Evolutionary conservation across 1,140 invertebrate genomes (phyloP), one percentile per base, ranked within the genome.

Genomic region (Drosophila setifemur): DNA sequence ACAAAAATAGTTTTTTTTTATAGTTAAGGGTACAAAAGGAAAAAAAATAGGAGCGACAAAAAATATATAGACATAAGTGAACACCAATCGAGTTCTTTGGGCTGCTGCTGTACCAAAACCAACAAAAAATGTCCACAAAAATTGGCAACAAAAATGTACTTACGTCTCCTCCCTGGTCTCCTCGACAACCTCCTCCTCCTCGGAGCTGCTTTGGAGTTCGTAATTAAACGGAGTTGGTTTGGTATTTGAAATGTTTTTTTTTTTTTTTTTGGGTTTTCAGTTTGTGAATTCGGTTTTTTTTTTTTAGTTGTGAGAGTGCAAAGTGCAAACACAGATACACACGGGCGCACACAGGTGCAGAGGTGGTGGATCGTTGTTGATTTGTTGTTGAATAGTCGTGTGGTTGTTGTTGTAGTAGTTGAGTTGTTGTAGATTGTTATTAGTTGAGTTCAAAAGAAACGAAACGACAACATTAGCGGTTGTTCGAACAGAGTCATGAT

Each of bases 141-240:
- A 61, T 57, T 60, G 79, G 79, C 50, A 66, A 83, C 79, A 78
- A 70, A 79, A 83, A 75, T 42, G 66, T 89, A 94, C 93, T 94
- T 93, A 94, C 93, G 93, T 93, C 91, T 94, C 93, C 90, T 92
- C 92, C 89, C 93, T 92, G 85, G 79, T 85, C 73, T 90, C 88
- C 93, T 94, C 93, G 92, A 92, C 92, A 76, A 89, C 89, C 83
- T 93, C 93, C 83, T 93, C 93, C 92, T 94, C 93, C 92, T 94
- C 93, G 91, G 92, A 93, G 91, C 89, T 88, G 82, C 83, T 87
- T 67, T 40, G 54, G 72, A 55, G 73, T 74, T 83, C 77, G 73
- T 83, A 78, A 88, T 77, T 70, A 88, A 87, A 83, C 71, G 42
- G 19, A 16, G 25, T 44, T 49, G 12, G 18, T 49, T 43, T 49